Percentiles rank a stretch among this genome's conserved stretches.
Evolutionary conservation across 2,113 vertebrate species (phyloP).

Genomic region (Pomatorhinus ruficollis): DNA sequence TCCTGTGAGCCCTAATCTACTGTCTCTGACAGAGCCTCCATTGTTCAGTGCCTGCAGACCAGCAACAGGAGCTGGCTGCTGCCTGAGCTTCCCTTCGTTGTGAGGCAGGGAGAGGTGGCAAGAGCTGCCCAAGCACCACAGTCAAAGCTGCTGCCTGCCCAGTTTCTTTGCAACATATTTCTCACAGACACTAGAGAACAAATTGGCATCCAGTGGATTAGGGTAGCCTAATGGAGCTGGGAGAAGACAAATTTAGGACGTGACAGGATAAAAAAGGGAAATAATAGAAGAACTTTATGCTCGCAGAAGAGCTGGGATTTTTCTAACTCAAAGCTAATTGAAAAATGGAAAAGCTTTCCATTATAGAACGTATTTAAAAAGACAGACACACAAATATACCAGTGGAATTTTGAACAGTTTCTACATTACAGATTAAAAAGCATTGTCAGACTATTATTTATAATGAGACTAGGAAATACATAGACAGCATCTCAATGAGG

Average conservation of each 20-base stretch:
- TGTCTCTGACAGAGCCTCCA: neutral
- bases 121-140: neutral
- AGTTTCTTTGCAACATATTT: neutral
- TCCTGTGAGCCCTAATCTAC: neutral
- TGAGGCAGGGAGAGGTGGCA: neutral
- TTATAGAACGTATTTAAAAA: neutral
- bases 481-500: neutral
- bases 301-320: neutral
- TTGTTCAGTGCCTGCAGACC: neutral
- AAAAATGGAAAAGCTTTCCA: neutral
- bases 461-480: neutral
- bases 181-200: neutral
- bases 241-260: neutral
- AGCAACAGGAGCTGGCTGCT: neutral
- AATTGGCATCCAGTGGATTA: neutral
- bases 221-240: neutral
- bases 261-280: neutral
- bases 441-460: neutral
- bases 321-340: neutral
- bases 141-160: neutral
- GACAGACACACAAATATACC: neutral
- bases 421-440: neutral
- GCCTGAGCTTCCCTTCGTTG: neutral
- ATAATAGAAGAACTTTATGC: neutral
- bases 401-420: neutral